phyloP scores from a whole-genome alignment of 2,888 invertebrate species.

The Trachelus troglodyta region DNA sequence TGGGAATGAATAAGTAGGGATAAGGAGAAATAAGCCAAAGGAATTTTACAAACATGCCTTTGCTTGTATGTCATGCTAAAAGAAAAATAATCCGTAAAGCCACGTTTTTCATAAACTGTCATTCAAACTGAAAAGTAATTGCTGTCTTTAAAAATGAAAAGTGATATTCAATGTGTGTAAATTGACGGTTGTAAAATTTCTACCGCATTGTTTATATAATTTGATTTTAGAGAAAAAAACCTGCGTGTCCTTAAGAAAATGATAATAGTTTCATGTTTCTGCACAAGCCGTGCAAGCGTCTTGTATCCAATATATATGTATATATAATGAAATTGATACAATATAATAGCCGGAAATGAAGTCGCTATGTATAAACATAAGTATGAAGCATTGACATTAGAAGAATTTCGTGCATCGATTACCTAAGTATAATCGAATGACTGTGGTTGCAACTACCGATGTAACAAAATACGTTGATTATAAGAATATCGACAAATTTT shows the following conservation, averaged over 20 bases:
- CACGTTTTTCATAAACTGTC: conserved; percentile 9
- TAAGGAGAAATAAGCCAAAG: neutral
- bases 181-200: neutral
- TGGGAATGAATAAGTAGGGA: neutral
- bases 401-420: conserved; percentile 29
- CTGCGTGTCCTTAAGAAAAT: neutral
- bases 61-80: conserved; percentile 45
- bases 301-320: neutral
- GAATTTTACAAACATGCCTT: conserved; percentile 36
- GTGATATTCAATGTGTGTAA: neutral
- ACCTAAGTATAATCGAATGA: conserved; percentile 16
- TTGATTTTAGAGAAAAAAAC: neutral
- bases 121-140: conserved; percentile 57
- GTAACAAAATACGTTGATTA: neutral
- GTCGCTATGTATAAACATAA: neutral
- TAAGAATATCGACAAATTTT: neutral
- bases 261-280: neutral
- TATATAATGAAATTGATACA: neutral
- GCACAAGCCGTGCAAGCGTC: neutral
- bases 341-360: neutral
- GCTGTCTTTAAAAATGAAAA: conserved; percentile 36
- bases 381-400: conserved; percentile 5
- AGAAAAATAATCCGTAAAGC: conserved; percentile 25
- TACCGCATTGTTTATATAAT: neutral
- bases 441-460: conserved; percentile 2